Base-by-base conservation (phyloP, 1,140 invertebrate species). In the Brachionus calyciflorus region DNA sequence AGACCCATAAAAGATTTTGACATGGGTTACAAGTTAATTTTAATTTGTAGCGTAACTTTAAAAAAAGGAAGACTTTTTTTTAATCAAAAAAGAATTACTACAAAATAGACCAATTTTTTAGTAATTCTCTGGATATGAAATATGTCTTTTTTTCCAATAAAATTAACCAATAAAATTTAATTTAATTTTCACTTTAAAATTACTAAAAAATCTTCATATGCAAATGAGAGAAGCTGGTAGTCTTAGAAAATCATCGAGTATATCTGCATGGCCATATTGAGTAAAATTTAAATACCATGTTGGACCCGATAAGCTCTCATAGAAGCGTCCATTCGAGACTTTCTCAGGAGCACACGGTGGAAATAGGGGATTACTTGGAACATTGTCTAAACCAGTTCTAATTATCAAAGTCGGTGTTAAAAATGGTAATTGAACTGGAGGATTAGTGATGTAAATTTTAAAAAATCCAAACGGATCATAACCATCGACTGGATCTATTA, bases 401-500 rank as follows among this genome's bases (percentile, higher is more conserved):
- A 76, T 55, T 19, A 76, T 21, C n/a, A 76, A 30, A 2, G 73
- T 57, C 28, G 73, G 73, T 10, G 30, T 55, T 12, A 19, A 12
- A 60, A 76, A 76, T 17, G 73, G 73, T 7, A 76, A 21, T 24
- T 41, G 73, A 9, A 33, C 28, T 30, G 73, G 73, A 17, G 73
- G 73, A 24, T 76, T 46, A 14, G 73, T 76, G n/a, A 76, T 76
- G 9, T 51, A 76, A 44, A 55, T 57, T 46, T 76, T 55, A 9
- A 76, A 12, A 28, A 57, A 41, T 40, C 73, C 73, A 48, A 76
- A 76, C 12, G 73, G 73, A 57, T 76, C 73, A 14, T 40, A 41
- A 4, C 73, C 73, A 60, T 76, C 73, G 12, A 76, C 73, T n/a
- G 73, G 73, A 60, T 76, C 49, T n/a, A 76, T n/a, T 26, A 76